A percentile compares a stretch with the other conserved stretches of the same genome.
Conservation (phyloP, 2,797 vertebrate genomes). For the Melanotaenia maccullochi region DNA sequence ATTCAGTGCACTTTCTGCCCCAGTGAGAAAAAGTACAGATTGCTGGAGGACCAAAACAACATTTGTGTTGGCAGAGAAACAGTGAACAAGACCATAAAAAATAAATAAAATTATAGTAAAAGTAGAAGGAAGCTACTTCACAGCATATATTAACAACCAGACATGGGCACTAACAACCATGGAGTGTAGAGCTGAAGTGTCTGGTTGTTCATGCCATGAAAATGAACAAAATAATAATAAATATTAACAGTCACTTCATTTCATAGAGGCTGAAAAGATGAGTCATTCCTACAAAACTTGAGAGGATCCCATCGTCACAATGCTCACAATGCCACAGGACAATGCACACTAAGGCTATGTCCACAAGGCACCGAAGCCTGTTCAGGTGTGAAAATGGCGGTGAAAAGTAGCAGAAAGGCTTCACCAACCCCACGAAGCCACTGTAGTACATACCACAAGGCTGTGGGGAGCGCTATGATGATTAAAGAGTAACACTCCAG, state of each 20-base stretch:
- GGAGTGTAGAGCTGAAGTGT: background rate
- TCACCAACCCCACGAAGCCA: too few species aligned
- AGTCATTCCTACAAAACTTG: conserved; percentile 16
- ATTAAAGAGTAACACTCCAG: too few species aligned
- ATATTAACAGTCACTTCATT: background rate
- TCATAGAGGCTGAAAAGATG: background rate
- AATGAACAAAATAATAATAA: conserved; percentile 5
- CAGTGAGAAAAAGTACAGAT: conserved; percentile 10
- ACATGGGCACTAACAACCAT: conserved; percentile 14
- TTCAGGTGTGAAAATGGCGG: too few species aligned
- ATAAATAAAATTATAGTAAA: conserved; percentile 22
- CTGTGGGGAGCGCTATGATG: too few species aligned
- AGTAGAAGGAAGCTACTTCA: conserved; percentile 19
- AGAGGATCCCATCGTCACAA: conserved; percentile 25
- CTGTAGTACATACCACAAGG: too few species aligned
- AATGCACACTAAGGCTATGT: conserved; percentile 12
- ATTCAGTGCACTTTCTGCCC: too few species aligned
- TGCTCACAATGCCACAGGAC: conserved; percentile 17
- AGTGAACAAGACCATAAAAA: conserved; percentile 24
- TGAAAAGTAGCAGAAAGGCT: too few species aligned
- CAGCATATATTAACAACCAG: conserved; percentile 21
- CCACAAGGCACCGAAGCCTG: too few species aligned
- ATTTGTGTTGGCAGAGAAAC: conserved; percentile 36
- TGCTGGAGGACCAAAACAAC: conserved; percentile 36
- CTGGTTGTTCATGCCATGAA: conserved; percentile 6